Evolutionary conservation across 2,888 invertebrate genomes (phyloP).

Genomic region (Protophormia terraenovae): DNA sequence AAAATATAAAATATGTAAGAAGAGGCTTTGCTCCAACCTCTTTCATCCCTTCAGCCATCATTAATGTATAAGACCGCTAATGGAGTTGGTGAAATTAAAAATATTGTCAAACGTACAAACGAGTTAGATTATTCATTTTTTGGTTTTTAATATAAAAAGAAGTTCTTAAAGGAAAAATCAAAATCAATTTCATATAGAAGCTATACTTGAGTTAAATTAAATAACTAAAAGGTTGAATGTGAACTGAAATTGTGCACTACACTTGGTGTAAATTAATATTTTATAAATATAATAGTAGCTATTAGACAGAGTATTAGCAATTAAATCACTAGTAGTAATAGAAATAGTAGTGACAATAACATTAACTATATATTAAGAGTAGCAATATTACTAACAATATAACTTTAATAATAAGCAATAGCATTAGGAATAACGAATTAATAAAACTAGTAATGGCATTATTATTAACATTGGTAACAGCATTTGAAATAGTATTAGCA

Average conservation of each 20-base stretch:
- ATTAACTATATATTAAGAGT: background rate
- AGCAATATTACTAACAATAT: no score
- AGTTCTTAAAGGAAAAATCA: conserved; percentile 1
- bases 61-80: conserved; percentile 45
- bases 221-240: background rate
- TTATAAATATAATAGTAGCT: no score
- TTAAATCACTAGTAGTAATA: background rate
- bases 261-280: no score
- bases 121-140: conserved; percentile 28
- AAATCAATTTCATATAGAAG: conserved; percentile 18
- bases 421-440: background rate
- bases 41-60: background rate
- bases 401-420: background rate
- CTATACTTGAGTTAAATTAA: background rate
- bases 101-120: conserved; percentile 54
- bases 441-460: background rate
- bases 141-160: conserved; percentile 14
- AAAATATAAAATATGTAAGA: conserved; percentile 7
- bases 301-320: no score
- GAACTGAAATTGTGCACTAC: background rate
- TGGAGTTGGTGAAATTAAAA: conserved; percentile 59
- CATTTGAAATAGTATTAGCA: background rate
- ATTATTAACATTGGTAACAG: background rate
- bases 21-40: background rate
- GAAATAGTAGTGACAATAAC: background rate